These are phyloP conservation scores for Brevimyrus niger DNA, from an alignment of 2,113 vertebrate genomes.

Conservation along the genomic window DNA sequence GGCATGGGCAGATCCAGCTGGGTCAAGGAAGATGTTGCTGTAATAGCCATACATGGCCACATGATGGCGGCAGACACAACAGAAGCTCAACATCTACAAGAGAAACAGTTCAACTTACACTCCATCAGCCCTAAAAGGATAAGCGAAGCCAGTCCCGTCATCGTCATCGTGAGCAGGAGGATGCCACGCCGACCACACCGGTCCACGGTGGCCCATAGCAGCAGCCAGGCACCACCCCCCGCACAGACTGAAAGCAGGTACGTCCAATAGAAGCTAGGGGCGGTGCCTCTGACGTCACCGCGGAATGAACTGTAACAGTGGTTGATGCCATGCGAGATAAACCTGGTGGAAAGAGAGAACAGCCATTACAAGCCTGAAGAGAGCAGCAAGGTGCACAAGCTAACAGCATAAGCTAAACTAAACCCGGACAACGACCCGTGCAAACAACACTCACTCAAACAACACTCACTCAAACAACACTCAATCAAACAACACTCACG, in stretches of 20 bases:
- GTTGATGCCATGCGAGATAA: slow-evolving; percentile 80
- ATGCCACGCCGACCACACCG: slow-evolving; percentile 78
- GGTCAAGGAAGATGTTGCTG: neutral
- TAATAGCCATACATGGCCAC: neutral
- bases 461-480: too few relatives aligned
- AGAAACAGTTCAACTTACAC: slow-evolving; percentile 59
- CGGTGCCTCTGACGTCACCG: slow-evolving; percentile 59
- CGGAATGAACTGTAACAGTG: slow-evolving; percentile 80
- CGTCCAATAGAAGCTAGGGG: slow-evolving; percentile 73
- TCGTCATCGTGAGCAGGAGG: slow-evolving; percentile 73
- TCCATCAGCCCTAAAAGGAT: slow-evolving; percentile 77
- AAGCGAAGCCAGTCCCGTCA: slow-evolving; percentile 75
- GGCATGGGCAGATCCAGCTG: neutral
- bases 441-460: too few relatives aligned
- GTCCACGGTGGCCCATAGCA: slow-evolving; percentile 72
- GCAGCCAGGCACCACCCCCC: slow-evolving; percentile 71
- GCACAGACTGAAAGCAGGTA: slow-evolving; percentile 75
- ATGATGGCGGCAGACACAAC: neutral
- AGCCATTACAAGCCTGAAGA: neutral
- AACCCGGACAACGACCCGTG: neutral
- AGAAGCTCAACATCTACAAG: neutral
- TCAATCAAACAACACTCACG: slow-evolving; percentile 72
- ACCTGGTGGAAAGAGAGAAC: slow-evolving; percentile 49
- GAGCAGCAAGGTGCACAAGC: neutral
- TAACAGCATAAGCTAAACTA: neutral